phyloP scores from a whole-genome alignment of 2,888 invertebrate species.

The Plagiodera versicolora region DNA sequence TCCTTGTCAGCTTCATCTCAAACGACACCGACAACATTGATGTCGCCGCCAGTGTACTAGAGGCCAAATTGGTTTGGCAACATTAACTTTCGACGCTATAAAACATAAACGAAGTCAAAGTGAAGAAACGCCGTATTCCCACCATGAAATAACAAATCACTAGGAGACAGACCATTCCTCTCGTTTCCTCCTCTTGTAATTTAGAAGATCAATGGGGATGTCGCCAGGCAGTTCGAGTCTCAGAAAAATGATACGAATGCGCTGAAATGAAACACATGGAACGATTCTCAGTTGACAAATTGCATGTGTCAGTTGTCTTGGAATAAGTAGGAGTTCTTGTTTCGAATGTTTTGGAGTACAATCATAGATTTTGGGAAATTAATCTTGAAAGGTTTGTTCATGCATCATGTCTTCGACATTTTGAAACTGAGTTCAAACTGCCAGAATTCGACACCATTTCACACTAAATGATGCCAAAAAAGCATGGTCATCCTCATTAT shows the following conservation, averaged over 20 bases:
- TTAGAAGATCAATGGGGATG: background rate
- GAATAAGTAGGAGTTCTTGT: no score
- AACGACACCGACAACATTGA: constrained; percentile 18
- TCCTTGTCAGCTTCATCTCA: constrained; percentile 13
- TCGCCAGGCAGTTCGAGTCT: background rate
- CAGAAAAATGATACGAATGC: background rate
- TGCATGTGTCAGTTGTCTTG: no score
- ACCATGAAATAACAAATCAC: constrained; percentile 16
- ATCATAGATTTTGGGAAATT: no score
- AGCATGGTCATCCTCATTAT: no score
- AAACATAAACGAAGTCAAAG: constrained; percentile 15
- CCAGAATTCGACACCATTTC: no score
- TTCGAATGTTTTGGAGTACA: no score
- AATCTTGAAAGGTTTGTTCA: no score
- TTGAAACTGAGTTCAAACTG: no score
- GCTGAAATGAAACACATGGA: background rate
- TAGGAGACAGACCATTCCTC: constrained; percentile 6
- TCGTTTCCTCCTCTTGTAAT: constrained; percentile 10
- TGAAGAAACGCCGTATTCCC: constrained; percentile 7
- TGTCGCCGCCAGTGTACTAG: constrained; percentile 16
- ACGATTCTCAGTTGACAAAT: no score
- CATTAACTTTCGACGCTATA: constrained; percentile 17
- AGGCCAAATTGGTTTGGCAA: constrained; percentile 22
- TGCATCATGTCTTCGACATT: no score
- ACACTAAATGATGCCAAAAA: no score